These are phyloP conservation scores for Mermis nigrescens DNA, from an alignment of 2,888 invertebrate species.

Conservation along the genomic window DNA sequence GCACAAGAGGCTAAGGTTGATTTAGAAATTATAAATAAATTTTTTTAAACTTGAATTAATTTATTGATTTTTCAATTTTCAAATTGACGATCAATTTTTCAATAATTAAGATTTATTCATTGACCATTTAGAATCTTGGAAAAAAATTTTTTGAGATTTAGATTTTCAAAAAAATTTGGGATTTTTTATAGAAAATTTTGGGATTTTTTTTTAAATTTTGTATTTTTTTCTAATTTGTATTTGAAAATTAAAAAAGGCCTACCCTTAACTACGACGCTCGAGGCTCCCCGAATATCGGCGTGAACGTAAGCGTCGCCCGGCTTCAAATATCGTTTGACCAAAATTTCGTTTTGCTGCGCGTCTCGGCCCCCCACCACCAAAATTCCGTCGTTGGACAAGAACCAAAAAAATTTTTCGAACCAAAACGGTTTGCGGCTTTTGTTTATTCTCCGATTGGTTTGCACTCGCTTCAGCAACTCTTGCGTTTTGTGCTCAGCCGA, in stretches of 20 bases:
- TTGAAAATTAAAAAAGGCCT: conserved; percentile 33
- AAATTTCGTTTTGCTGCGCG: conserved; percentile 88
- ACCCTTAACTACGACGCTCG: conserved; percentile 77
- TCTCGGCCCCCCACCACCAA: conserved; percentile 69
- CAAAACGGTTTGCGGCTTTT: conserved; percentile 84
- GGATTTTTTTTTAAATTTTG: no score
- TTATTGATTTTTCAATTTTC: no score
- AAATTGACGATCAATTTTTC: no score
- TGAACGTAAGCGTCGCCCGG: conserved; percentile 77
- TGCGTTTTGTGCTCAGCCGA: conserved; percentile 85
- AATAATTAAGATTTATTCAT: no score
- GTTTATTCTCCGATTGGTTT: conserved; percentile 59
- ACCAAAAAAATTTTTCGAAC: conserved; percentile 99
- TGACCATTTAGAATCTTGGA: no score
- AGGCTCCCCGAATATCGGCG: conserved; percentile 77
- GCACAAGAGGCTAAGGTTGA: no score
- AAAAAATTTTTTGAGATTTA: no score
- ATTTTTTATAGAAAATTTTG: no score
- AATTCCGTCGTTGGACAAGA: conserved; percentile 78
- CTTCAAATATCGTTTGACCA: conserved; percentile 57
- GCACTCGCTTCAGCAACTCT: conserved; percentile 66
- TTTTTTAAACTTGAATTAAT: no score
- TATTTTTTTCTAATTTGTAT: no score
- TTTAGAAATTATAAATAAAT: no score
- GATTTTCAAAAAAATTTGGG: no score